Percentiles rank a stretch among this genome's conserved stretches.
These are phyloP conservation scores for Bradypus variegatus DNA, from an alignment of 2,797 vertebrate species.

Conservation along the genomic window DNA sequence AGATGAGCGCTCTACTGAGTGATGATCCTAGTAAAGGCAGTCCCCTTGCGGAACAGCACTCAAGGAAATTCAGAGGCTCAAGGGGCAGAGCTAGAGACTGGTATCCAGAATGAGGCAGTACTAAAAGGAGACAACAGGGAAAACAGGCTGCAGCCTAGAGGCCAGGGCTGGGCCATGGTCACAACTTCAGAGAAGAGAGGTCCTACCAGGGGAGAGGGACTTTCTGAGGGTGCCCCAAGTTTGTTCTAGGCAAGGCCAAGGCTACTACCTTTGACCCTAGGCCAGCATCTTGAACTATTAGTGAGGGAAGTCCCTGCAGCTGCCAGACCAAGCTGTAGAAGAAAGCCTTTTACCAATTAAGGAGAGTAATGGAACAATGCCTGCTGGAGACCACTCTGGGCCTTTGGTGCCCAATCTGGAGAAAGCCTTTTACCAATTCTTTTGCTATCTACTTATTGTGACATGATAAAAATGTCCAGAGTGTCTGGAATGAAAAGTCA, in stretches of 20 bases:
- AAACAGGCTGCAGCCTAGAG: neutral
- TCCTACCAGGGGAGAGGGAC: neutral
- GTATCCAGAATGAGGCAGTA: neutral
- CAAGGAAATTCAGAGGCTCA: neutral
- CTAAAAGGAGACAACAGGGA: slow-evolving; percentile 2
- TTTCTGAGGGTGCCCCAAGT: slow-evolving; percentile 6
- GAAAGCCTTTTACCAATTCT: slow-evolving; percentile 14
- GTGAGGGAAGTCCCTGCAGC: neutral
- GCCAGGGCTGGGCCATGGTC: neutral
- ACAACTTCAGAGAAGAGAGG: slow-evolving; percentile 23
- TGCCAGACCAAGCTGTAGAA: neutral
- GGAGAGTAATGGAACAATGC: slow-evolving; percentile 46
- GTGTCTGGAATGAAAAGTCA: slow-evolving; percentile 22
- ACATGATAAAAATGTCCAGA: slow-evolving; percentile 28
- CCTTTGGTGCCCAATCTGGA: neutral
- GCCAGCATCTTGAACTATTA: neutral
- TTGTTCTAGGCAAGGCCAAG: slow-evolving; percentile 30
- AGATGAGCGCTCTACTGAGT: slow-evolving; percentile 28
- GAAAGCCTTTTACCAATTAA: slow-evolving; percentile 33
- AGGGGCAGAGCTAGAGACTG: slow-evolving; percentile 7
- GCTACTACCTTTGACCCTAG: neutral
- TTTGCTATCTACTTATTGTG: slow-evolving; percentile 24
- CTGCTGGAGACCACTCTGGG: slow-evolving; percentile 6
- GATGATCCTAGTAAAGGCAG: slow-evolving; percentile 13
- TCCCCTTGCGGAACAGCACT: slow-evolving; percentile 19